These are phyloP conservation scores for Balanococcus diminutus DNA, from an alignment of 2,888 invertebrate species.

Conservation along the genomic window DNA sequence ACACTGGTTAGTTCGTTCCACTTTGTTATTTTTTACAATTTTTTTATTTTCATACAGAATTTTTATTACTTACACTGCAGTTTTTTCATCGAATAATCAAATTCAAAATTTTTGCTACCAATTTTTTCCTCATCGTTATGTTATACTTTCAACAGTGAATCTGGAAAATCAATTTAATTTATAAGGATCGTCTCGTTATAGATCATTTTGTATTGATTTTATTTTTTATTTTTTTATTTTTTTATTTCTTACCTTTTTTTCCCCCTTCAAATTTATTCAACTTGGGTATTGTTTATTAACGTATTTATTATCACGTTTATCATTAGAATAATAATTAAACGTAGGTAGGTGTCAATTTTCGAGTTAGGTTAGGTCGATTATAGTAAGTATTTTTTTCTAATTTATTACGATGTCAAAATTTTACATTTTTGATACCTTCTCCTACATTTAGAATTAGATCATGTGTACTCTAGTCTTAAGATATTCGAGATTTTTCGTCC, in stretches of 20 bases:
- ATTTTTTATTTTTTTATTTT: neutral
- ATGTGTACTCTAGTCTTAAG: conserved; percentile 42
- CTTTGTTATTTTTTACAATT: conserved; percentile 14
- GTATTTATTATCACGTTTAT: neutral
- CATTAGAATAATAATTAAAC: neutral
- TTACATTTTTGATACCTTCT: neutral
- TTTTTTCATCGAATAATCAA: neutral
- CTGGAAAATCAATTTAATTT: neutral
- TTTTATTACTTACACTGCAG: neutral
- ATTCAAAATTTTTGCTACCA: neutral
- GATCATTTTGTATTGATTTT: neutral
- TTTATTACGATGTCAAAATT: neutral
- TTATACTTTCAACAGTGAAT: neutral
- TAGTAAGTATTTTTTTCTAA: neutral
- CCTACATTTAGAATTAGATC: neutral
- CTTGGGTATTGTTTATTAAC: neutral
- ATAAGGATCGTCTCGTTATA: neutral
- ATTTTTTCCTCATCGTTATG: too few species aligned
- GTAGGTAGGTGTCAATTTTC: too few species aligned
- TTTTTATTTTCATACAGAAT: neutral
- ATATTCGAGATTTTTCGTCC: neutral
- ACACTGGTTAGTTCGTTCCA: conserved; percentile 40
- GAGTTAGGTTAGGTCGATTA: neutral
- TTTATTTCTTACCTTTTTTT: neutral
- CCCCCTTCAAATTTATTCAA: neutral